Base-by-base conservation (phyloP, 2,113 vertebrate species). In the Puntigrus tetrazona region DNA sequence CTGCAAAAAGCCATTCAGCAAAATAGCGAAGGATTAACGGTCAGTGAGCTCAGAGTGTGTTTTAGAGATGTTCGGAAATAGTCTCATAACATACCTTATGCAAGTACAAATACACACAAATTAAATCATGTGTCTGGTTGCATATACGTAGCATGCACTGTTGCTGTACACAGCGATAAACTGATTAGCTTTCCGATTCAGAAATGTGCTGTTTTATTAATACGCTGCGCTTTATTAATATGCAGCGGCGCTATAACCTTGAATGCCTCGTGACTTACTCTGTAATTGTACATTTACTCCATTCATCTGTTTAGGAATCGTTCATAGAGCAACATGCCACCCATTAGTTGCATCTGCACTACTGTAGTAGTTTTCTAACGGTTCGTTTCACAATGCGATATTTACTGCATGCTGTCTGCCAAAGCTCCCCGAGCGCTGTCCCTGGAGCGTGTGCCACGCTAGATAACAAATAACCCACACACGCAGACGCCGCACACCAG, bases 321-420 rank as follows among this genome's bases (percentile, higher is more conserved):
- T 34, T 36, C 65, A 34, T 10, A 10, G 67, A 70, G 20, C 34
- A 4, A 70, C 34, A 70, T 70, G 34, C 67, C 67, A 70, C 67
- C 34, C 65, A 69, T 69, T 69, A 69, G 34, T n/a, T 38, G 67
- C 67, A 69, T 69, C 34, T 70, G 34, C 34, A 3, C 34, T 70
- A 38, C 36, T 70, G 34, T 70, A 38, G 20, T 70, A 38, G 34
- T 36, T 38, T 70, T 70, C 22, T 38, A 70, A 70, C 36, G 34
- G 67, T 38, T 70, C 34, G 9, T 70, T 70, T 70, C 67, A 70
- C 67, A n/a, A 5, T 70, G 34, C 20, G 34, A 70, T 38, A 70
- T 70, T 38, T 70, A 38, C 67, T 70, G 67, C 67, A 70, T 38
- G 67, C 67, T n/a, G 67, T 70, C 67, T 38, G 67, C 67, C 67